These are phyloP conservation scores for Mionectes macconnelli DNA, from an alignment of 2,113 vertebrate genomes.

Conservation along the genomic window DNA sequence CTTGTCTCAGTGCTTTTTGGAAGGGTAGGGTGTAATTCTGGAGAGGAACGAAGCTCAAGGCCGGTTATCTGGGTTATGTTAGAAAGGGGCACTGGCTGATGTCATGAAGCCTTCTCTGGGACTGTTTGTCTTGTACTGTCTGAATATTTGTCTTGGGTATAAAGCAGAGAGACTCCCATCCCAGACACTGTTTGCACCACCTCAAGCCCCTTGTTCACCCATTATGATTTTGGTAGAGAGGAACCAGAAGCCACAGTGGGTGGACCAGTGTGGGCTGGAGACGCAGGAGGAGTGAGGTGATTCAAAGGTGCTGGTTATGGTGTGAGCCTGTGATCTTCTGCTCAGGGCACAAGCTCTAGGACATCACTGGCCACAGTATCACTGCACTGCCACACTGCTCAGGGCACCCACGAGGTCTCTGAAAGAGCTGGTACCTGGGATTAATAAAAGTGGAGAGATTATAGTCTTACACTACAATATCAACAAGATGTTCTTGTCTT, in stretches of 20 bases:
- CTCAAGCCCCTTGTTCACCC: neutral
- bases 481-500: rapidly evolving
- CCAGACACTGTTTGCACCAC: neutral
- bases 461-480: neutral
- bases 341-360: neutral
- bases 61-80: neutral
- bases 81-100: neutral
- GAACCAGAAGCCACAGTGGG: neutral
- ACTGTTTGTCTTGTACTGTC: neutral
- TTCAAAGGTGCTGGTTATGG: neutral
- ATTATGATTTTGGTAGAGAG: too few species aligned
- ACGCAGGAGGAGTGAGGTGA: neutral
- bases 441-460: neutral
- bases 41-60: constrained; percentile 14
- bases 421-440: neutral
- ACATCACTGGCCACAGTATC: neutral
- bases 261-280: neutral
- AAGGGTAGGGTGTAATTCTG: constrained; percentile 67
- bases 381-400: neutral
- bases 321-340: neutral
- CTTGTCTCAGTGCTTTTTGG: constrained; percentile 35
- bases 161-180: rapidly evolving
- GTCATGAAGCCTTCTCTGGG: neutral
- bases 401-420: neutral
- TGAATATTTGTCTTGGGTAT: neutral